phyloP scores from a whole-genome alignment of 1,140 invertebrate genomes.

The Drosophila bocki region DNA sequence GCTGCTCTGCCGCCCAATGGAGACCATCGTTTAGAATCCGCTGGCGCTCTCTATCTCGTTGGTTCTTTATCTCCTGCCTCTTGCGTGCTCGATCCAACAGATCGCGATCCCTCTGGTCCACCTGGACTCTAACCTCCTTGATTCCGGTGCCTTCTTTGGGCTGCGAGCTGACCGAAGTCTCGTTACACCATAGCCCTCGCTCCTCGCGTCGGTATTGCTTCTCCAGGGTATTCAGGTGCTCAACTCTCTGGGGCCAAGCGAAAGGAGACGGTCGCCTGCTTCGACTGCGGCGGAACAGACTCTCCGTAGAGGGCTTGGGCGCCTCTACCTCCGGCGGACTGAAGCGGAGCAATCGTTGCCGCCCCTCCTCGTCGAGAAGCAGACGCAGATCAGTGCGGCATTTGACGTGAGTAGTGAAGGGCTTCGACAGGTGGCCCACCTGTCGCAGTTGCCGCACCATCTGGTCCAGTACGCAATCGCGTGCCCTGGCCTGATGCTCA shows the following conservation, averaged over 20 bases:
- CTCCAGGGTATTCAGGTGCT: slow-evolving; percentile 8
- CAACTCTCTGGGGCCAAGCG: slow-evolving; percentile 7
- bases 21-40: background rate
- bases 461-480: slow-evolving; percentile 6
- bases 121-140: slow-evolving; percentile 3
- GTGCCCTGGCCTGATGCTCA: slow-evolving; percentile 3
- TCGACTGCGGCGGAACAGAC: background rate
- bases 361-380: slow-evolving; percentile 12
- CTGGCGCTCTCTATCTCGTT: background rate
- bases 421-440: slow-evolving; percentile 1
- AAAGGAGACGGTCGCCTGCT: background rate
- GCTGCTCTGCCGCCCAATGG: background rate
- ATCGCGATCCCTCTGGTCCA: background rate
- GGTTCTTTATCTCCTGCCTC: background rate
- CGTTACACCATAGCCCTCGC: background rate
- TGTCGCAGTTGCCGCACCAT: slow-evolving; percentile 16
- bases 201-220: slow-evolving; percentile 11
- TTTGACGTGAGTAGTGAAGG: slow-evolving; percentile 5
- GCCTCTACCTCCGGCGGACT: background rate
- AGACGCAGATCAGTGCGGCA: background rate
- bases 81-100: background rate
- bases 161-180: background rate
- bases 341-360: background rate
- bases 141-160: no score
- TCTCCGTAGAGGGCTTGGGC: background rate